Evolutionary conservation across 2,888 invertebrate species (phyloP), one percentile per base, ranked within the genome.

Genomic region (Cinara cedri): DNA sequence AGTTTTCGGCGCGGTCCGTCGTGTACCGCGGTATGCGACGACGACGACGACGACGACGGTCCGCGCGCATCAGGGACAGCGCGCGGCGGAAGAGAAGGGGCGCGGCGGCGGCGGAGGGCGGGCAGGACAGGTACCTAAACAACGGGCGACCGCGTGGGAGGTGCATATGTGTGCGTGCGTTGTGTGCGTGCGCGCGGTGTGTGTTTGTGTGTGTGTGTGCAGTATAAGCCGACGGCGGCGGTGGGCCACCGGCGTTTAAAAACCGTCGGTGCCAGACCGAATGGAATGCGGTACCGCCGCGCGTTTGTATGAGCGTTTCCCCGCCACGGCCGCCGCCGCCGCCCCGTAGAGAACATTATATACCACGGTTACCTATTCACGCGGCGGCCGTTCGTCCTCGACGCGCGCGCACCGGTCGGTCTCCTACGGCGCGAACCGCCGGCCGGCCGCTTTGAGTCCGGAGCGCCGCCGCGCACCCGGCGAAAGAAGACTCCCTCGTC

Each of bases 191-290:
- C n/a, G n/a, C n/a, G n/a, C n/a, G n/a, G n/a, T 44, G n/a, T n/a
- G 42, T 54, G 49, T 9, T 8, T 26, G 24, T 26, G 51, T 63
- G 42, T 24, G 21, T 9, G 34, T 42, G 19, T 21, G 13, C n/a
- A n/a, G 51, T 2, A 6, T 10, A n/a, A n/a, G 44, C n/a, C 60
- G 49, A 21, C 78, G 60, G 68, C 66, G 65, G 55, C 66, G 57
- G 70, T 19, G 78, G 78, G 78, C 78, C 78, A 78, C 78, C 78
- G 78, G 78, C 78, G 78, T 78, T 78, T 60, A 70, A 78, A 78
- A 70, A 78, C 60, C 68, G 44, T 49, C 78, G 60, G 70, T 57
- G 51, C 78, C 78, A 78, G 78, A 78, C 78, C 60, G 49, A 78
- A 70, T 78, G 78, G 78, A 78, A 78, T 78, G 78, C 60, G 26